phyloP scores from a whole-genome alignment of 2,888 invertebrate genomes.

The Lasioglossum oenotherae region DNA sequence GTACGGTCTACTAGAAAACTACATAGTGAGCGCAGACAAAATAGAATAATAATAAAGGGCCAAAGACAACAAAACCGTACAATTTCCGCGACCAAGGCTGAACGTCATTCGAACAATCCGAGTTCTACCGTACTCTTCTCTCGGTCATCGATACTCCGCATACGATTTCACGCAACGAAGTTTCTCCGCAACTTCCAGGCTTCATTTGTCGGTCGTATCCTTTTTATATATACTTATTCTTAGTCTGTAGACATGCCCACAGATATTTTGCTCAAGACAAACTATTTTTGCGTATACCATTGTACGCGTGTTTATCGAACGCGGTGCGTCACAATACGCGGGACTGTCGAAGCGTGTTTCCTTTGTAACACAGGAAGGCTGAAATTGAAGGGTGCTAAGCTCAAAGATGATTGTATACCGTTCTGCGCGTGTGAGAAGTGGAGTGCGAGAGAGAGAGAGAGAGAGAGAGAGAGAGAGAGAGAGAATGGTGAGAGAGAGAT shows the following conservation, averaged over 20 bases:
- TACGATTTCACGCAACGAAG: slow-evolving; percentile 41
- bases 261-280: slow-evolving; percentile 78
- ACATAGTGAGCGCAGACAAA: background rate
- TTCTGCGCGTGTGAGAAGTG: slow-evolving; percentile 38
- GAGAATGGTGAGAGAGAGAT: background rate
- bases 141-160: background rate
- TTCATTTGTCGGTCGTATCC: slow-evolving; percentile 58
- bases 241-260: slow-evolving; percentile 72
- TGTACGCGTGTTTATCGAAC: slow-evolving; percentile 48
- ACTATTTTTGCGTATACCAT: slow-evolving; percentile 69
- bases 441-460: background rate
- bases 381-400: slow-evolving; percentile 81
- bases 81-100: background rate
- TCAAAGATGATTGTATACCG: slow-evolving; percentile 67
- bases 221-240: slow-evolving; percentile 62
- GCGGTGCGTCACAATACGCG: slow-evolving; percentile 64
- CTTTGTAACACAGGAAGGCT: slow-evolving; percentile 77
- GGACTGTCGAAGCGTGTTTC: slow-evolving; percentile 71
- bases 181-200: slow-evolving; percentile 46
- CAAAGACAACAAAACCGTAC: background rate
- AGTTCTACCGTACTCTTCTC: background rate
- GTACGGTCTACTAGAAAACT: background rate
- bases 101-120: background rate
- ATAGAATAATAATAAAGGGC: background rate
- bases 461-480: background rate